A percentile compares a stretch with the other conserved stretches of the same genome.
Evolutionary conservation across 2,888 invertebrate genomes (phyloP).

Genomic region (Miltochrista miniata): DNA sequence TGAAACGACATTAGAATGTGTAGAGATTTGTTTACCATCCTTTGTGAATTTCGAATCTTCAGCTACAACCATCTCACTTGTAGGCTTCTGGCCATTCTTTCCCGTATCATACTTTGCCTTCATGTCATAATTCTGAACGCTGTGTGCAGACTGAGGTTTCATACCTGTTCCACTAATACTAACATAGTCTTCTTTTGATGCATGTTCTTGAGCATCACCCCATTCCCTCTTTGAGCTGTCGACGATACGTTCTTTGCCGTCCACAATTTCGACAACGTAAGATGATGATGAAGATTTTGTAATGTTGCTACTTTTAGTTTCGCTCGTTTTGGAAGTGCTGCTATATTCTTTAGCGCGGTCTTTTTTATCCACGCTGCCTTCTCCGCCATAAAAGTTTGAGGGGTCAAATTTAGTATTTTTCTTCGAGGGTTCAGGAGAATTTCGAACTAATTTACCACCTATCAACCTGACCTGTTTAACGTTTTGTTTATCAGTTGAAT

Average conservation of each 20-base stretch:
- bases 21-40: slow-evolving; percentile 70
- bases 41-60: slow-evolving; percentile 71
- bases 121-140: slow-evolving; percentile 79
- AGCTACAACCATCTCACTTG: slow-evolving; percentile 62
- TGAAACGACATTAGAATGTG: slow-evolving; percentile 65
- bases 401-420: slow-evolving; percentile 60
- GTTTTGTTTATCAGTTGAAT: slow-evolving; percentile 49
- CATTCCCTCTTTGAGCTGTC: slow-evolving; percentile 84
- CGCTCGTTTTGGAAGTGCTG: slow-evolving; percentile 72
- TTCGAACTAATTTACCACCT: slow-evolving; percentile 58
- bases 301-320: slow-evolving; percentile 80
- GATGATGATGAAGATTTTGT: slow-evolving; percentile 85
- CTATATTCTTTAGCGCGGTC: slow-evolving; percentile 61
- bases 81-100: slow-evolving; percentile 76
- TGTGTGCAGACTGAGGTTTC: slow-evolving; percentile 81
- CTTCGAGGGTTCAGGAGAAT: slow-evolving; percentile 56
- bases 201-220: slow-evolving; percentile 76
- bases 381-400: slow-evolving; percentile 69
- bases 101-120: slow-evolving; percentile 83
- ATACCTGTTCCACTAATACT: slow-evolving; percentile 83
- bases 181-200: slow-evolving; percentile 78
- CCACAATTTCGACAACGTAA: slow-evolving; percentile 86
- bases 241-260: slow-evolving; percentile 85
- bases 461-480: slow-evolving; percentile 39
- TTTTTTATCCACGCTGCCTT: slow-evolving; percentile 64